Base-by-base conservation (phyloP, 1,140 invertebrate species). In the Drosophila virilis region DNA sequence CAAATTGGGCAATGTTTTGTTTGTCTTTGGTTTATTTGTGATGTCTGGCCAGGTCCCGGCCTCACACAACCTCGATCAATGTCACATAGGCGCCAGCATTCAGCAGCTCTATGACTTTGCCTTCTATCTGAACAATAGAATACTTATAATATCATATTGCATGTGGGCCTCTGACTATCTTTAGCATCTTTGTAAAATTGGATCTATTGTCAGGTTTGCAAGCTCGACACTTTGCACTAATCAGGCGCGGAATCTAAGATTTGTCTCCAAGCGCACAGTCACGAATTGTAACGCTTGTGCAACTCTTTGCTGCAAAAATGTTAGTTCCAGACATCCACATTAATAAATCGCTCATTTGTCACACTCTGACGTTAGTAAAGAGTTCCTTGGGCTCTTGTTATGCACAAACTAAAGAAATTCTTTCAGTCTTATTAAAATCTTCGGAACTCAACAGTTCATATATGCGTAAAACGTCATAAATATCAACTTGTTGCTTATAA, bases 1-100 rank as follows among this genome's bases (percentile, higher is more conserved):
- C 5, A 37, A 48, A 69, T 69, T 55, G 12, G 37, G 61, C 61
- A 51, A 52, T 35, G 28, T 13, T 13, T 22, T 40, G 40, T 43
- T 38, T 71, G 32, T 37, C 12, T 37, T 48, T 12, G n/a, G 8
- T 57, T 85, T 80, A 80, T 74, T 61, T 12, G 17, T 9, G 64
- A 17, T 62, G 51, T 74, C 58, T 57, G 42, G 40, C 55, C 32
- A 55, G 43, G 35, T 7, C 33, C 28, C 15, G 22, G 22, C 22
- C 22, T 5, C 5, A 28, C 38, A 52, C 62, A 72, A 45, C 37
- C 45, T 32, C 69, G 65, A 58, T 77, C 70, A 85, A 78, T 86
- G 81, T 74, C 81, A 75, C 38, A 46, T 35, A 17, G 57, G 57
- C 40, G 50, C 40, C 17, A 15, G 32, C 40, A 33, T 35, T 8